A percentile compares a stretch with the other conserved stretches of the same genome.
These are phyloP conservation scores for Ylistrum balloti DNA, from an alignment of 1,140 invertebrate species.

Conservation along the genomic window DNA sequence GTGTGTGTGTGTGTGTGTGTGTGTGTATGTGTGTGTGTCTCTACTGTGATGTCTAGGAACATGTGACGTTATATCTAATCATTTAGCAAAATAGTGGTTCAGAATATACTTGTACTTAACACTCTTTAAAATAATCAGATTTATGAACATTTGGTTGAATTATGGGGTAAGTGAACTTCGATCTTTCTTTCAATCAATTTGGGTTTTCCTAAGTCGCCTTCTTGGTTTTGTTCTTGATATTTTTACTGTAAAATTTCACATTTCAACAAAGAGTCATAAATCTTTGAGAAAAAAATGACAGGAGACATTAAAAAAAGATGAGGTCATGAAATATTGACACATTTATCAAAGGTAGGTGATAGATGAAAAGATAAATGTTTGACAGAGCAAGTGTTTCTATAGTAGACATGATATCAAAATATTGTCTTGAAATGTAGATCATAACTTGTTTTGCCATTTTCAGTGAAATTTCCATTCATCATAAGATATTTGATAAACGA, in stretches of 20 bases:
- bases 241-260: not conserved
- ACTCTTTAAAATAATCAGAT: too few relatives aligned
- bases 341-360: slow-evolving; percentile 22
- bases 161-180: too few relatives aligned
- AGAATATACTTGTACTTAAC: too few relatives aligned
- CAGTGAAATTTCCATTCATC: not conserved
- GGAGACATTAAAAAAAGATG: not conserved
- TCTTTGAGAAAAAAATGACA: not conserved
- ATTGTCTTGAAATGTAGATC: not conserved
- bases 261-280: not conserved
- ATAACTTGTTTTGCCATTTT: not conserved
- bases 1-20: too few relatives aligned
- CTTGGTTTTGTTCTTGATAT: too few relatives aligned
- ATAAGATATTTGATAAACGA: not conserved
- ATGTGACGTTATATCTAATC: too few relatives aligned
- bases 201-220: too few relatives aligned
- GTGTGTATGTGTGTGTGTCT: too few relatives aligned
- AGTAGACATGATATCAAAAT: not conserved
- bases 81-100: too few relatives aligned
- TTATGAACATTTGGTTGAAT: too few relatives aligned
- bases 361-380: not conserved
- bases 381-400: not conserved
- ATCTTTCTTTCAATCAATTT: too few relatives aligned
- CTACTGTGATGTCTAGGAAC: too few relatives aligned
- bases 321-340: not conserved